phyloP scores from a whole-genome alignment of 1,140 invertebrate species.

The Condylostylus longicornis region DNA sequence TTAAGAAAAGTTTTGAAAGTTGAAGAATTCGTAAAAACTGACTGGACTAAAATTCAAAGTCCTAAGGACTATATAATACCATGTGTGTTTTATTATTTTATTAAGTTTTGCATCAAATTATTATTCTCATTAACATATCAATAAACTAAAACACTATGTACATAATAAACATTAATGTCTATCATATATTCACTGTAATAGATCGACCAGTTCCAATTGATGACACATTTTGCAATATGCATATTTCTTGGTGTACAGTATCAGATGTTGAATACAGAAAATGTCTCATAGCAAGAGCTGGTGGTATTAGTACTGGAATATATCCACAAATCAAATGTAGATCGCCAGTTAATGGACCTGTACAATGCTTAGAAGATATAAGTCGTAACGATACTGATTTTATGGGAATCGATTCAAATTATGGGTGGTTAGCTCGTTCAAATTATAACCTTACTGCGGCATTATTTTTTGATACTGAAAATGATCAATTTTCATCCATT shows the following conservation, averaged over 20 bases:
- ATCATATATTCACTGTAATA: too few relatives aligned
- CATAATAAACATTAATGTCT: too few relatives aligned
- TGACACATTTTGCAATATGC: slow-evolving; percentile 8
- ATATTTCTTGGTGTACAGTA: slow-evolving; percentile 4
- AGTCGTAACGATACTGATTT: slow-evolving; percentile 45
- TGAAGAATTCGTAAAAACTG: too few relatives aligned
- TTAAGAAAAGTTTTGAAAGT: too few relatives aligned
- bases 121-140: too few relatives aligned
- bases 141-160: too few relatives aligned
- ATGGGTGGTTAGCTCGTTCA: slow-evolving; percentile 50
- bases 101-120: too few relatives aligned
- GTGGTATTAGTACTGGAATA: slow-evolving; percentile 1
- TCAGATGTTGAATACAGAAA: slow-evolving; percentile 6
- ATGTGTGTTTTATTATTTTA: too few relatives aligned
- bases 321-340: slow-evolving; percentile 22
- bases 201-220: too few relatives aligned
- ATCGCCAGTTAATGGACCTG: slow-evolving; percentile 25
- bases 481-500: slow-evolving; percentile 31
- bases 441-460: slow-evolving; percentile 41
- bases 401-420: slow-evolving; percentile 49
- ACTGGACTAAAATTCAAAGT: too few relatives aligned
- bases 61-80: too few relatives aligned
- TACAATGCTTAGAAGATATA: slow-evolving; percentile 47
- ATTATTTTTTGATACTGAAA: slow-evolving; percentile 38
- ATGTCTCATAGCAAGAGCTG: slow-evolving; percentile 3